A percentile compares a stretch with the other conserved stretches of the same genome.
Evolutionary conservation across 2,888 invertebrate genomes (phyloP).

Genomic region (Lepidocyrtoides sp.): DNA sequence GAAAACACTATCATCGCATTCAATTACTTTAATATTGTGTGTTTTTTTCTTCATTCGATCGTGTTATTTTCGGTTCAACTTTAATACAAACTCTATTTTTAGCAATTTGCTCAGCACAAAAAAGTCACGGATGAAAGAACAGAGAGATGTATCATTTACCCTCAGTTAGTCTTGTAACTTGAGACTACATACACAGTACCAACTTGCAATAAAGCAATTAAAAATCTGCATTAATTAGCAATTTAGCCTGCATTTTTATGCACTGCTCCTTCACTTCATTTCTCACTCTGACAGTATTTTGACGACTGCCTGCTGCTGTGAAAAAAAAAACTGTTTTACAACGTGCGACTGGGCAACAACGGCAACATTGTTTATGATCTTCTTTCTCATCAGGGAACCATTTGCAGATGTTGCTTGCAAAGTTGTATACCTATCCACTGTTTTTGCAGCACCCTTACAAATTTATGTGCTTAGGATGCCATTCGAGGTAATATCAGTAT

Average conservation of each 20-base stretch:
- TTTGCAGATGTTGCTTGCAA: conserved; percentile 28
- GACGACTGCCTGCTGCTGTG: conserved; percentile 37
- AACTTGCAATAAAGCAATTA: conserved; percentile 2
- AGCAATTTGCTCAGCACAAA: neutral
- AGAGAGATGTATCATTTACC: no score
- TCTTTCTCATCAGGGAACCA: conserved; percentile 51
- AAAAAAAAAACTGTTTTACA: no score
- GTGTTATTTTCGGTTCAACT: neutral
- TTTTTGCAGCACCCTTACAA: conserved; percentile 4
- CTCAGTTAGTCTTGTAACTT: no score
- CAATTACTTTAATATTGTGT: neutral
- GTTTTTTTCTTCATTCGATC: neutral
- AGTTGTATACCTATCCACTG: neutral
- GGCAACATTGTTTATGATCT: conserved; percentile 47
- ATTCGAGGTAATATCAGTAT: neutral
- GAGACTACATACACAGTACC: neutral
- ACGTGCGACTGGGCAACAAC: neutral
- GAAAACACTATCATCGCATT: conserved; percentile 22
- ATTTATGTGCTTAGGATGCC: conserved; percentile 31
- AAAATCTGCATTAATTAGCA: conserved; percentile 33
- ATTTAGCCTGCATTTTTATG: conserved; percentile 33
- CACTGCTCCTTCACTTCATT: conserved; percentile 35
- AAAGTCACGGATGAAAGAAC: no score
- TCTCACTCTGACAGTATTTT: conserved; percentile 27
- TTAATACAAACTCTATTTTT: neutral